Base-by-base conservation (phyloP, 2,113 vertebrate species). In the Neomonachus schauinslandi region DNA sequence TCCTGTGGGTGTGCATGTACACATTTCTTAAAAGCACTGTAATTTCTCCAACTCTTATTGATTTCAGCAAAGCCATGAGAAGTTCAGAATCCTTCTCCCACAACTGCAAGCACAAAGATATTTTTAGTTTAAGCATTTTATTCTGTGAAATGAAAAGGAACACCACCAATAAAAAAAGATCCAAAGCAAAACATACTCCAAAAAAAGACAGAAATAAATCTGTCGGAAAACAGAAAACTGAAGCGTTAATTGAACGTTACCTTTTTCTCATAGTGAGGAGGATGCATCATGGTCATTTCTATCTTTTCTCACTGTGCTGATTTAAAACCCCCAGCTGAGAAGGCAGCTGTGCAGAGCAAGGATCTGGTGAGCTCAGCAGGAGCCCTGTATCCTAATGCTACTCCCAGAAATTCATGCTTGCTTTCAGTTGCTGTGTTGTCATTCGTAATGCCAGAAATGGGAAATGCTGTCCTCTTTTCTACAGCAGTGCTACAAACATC, bases 291-390 rank as follows among this genome's bases (percentile, higher is more conserved):
- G 98, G 97, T 95, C 98, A 97, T 98, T 96, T 95, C 96, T 98
- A n/a, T 82, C 96, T 98, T 57, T 97, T 97, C 92, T 97, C 95
- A 89, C 96, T 96, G 97, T 0, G 22, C 89, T 98, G 98, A 97
- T 98, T 98, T 98, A 97, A 94, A 98, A 69, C 72, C 94, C 93
- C 97, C 98, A 98, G 74, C 98, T 98, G 98, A 98, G 98, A 98
- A 98, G 97, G 97, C 98, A 98, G 98, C 98, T 98, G 98, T 91
- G 98, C 95, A 39, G 92, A 98, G 63, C 94, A 76, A 96, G 89
- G 77, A 97, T 86, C 97, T 98, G 89, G 98, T 72, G 97, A 93
- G 98, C 98, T 81, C 55, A 0, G 98, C 97, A 67, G 98, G 98
- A 98, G 89, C 24, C 72, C 96, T 81, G 74, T 49, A 36, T 96